Percentiles rank a stretch among this genome's conserved stretches.
These are phyloP conservation scores for Antitype chi DNA, from an alignment of 2,888 invertebrate species.

Conservation along the genomic window DNA sequence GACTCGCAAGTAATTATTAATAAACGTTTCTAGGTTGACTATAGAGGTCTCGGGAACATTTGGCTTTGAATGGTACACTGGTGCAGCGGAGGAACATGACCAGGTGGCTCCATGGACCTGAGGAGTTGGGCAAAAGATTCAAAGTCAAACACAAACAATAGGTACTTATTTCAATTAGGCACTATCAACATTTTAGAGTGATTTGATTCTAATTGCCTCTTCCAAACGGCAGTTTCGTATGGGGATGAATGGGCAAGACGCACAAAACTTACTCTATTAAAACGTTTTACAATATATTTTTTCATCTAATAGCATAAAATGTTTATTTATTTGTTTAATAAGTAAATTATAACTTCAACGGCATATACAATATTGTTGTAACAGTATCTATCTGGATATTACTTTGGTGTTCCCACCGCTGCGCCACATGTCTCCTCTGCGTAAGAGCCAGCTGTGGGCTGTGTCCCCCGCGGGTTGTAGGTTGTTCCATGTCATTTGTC, in stretches of 20 bases:
- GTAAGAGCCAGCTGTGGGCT: not conserved
- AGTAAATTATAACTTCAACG: not conserved
- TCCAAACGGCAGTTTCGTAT: not conserved
- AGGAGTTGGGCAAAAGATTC: not conserved
- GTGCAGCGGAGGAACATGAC: slow-evolving; percentile 40
- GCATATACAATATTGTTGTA: not conserved
- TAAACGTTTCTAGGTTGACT: not conserved
- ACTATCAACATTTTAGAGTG: not conserved
- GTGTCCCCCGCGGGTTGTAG: not conserved
- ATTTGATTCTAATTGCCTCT: not conserved
- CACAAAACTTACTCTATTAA: too few relatives aligned
- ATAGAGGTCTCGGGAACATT: not conserved
- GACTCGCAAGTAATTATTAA: not conserved
- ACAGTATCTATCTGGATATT: not conserved
- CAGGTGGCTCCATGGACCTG: slow-evolving; percentile 51
- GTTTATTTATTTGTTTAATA: not conserved
- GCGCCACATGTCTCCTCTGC: too few relatives aligned
- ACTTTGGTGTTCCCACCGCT: not conserved
- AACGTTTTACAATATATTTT: not conserved
- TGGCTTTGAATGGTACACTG: slow-evolving; percentile 26
- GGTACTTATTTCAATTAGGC: not conserved
- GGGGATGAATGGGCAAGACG: not conserved
- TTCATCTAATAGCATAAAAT: not conserved
- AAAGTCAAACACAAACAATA: not conserved
- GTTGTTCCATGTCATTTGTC: not conserved